A percentile compares a stretch with the other conserved stretches of the same genome.
phyloP scores from a whole-genome alignment of 2,797 vertebrate species.

The Cetoscarus ocellatus region DNA sequence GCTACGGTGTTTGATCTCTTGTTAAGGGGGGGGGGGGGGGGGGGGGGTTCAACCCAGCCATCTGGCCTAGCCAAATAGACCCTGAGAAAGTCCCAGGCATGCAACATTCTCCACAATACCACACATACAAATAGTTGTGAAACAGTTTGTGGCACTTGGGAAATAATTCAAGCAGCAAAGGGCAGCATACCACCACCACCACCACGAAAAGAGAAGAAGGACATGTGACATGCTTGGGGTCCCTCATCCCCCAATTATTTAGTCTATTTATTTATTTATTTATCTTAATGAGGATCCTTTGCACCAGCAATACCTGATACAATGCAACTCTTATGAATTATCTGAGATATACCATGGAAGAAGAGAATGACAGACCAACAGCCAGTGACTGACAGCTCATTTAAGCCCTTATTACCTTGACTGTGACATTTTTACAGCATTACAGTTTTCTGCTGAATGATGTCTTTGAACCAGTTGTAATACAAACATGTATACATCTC shows the following conservation, averaged over 20 bases:
- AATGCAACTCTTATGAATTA: conserved; percentile 33
- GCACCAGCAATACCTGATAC: conserved; percentile 25
- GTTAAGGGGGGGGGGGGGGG: conserved; percentile 66
- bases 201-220: conserved; percentile 39
- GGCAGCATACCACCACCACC: conserved; percentile 51
- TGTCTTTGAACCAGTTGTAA: too few relatives aligned
- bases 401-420: too few relatives aligned
- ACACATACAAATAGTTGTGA: conserved; percentile 73
- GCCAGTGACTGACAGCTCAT: too few relatives aligned
- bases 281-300: conserved; percentile 41
- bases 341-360: conserved; percentile 29
- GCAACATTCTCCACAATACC: conserved; percentile 71
- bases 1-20: conserved; percentile 87
- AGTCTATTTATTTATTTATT: background rate
- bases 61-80: conserved; percentile 83
- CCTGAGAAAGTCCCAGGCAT: conserved; percentile 80
- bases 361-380: too few relatives aligned
- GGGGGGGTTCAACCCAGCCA: conserved; percentile 74
- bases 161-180: conserved; percentile 65
- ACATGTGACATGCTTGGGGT: conserved; percentile 32
- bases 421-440: too few relatives aligned
- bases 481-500: too few relatives aligned
- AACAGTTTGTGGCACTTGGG: conserved; percentile 76
- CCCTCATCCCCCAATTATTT: conserved; percentile 1
- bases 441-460: too few relatives aligned